phyloP scores from a whole-genome alignment of 2,113 vertebrate species.

The Gambusia affinis region DNA sequence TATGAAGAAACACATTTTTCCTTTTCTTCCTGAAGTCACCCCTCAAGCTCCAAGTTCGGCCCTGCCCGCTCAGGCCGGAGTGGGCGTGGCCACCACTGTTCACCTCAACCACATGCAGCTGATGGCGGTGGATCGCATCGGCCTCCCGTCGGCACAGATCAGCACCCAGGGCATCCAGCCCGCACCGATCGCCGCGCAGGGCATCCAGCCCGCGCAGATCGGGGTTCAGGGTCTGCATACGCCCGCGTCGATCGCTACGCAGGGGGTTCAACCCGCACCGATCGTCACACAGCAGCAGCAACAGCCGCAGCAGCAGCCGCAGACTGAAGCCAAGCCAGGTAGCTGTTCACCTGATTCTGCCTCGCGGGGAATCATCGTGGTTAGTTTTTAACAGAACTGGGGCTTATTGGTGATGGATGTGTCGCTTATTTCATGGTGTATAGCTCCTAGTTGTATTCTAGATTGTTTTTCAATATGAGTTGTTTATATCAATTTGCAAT shows the following conservation, averaged over 20 bases:
- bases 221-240: slow-evolving; percentile 91
- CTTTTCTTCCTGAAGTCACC: slow-evolving; percentile 79
- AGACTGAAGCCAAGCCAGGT: slow-evolving; percentile 91
- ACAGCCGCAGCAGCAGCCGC: slow-evolving; percentile 71
- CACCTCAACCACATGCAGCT: slow-evolving; percentile 98
- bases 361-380: no score
- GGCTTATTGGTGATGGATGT: neutral
- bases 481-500: no score
- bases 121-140: slow-evolving; percentile 96
- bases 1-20: neutral
- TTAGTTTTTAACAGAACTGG: neutral
- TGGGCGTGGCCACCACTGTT: slow-evolving; percentile 93
- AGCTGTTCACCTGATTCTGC: slow-evolving; percentile 10
- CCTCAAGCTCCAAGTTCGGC: slow-evolving; percentile 94
- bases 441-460: no score
- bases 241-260: slow-evolving; percentile 84
- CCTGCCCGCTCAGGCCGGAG: slow-evolving; percentile 89
- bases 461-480: no score
- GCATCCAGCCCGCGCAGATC: slow-evolving; percentile 90
- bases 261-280: slow-evolving; percentile 89
- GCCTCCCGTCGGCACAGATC: slow-evolving; percentile 91
- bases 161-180: slow-evolving; percentile 92
- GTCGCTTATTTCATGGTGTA: slow-evolving; percentile 14
- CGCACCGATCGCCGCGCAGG: slow-evolving; percentile 86
- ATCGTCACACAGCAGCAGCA: slow-evolving; percentile 80